These are phyloP conservation scores for Helleia helle DNA, from an alignment of 2,888 invertebrate species.

Conservation along the genomic window DNA sequence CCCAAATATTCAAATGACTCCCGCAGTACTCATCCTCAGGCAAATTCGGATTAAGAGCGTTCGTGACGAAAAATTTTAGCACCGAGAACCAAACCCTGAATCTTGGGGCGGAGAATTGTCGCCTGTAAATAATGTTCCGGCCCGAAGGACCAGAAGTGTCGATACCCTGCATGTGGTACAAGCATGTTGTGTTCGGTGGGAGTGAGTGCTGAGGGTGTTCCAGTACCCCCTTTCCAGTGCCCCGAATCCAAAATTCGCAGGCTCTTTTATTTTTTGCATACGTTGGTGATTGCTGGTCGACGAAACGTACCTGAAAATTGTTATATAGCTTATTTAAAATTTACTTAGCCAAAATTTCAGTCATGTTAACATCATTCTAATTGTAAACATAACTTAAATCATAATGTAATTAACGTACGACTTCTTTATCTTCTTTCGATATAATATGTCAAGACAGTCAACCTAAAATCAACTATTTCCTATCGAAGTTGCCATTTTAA, in stretches of 20 bases:
- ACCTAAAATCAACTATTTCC: no score
- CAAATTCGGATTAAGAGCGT: constrained; percentile 76
- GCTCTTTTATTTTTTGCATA: constrained; percentile 88
- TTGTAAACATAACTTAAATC: no score
- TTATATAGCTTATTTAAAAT: no score
- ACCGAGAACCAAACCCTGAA: constrained; percentile 91
- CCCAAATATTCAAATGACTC: constrained; percentile 90
- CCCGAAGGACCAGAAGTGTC: constrained; percentile 76
- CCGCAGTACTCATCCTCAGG: constrained; percentile 85
- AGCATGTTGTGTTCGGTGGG: constrained; percentile 90
- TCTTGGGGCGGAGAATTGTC: constrained; percentile 77
- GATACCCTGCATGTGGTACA: constrained; percentile 84
- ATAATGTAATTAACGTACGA: no score
- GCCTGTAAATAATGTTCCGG: constrained; percentile 68
- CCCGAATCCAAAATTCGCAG: constrained; percentile 90
- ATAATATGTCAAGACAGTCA: no score
- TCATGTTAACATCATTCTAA: no score
- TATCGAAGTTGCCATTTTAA: no score
- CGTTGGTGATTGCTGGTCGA: constrained; percentile 86
- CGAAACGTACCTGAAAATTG: constrained; percentile 82
- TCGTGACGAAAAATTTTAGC: constrained; percentile 87
- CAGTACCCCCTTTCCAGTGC: constrained; percentile 84
- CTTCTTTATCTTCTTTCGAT: no score
- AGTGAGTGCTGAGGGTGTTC: constrained; percentile 90
- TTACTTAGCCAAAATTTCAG: no score